These are phyloP conservation scores for Araneus ventricosus DNA, from an alignment of 1,140 invertebrate species.

Conservation along the genomic window DNA sequence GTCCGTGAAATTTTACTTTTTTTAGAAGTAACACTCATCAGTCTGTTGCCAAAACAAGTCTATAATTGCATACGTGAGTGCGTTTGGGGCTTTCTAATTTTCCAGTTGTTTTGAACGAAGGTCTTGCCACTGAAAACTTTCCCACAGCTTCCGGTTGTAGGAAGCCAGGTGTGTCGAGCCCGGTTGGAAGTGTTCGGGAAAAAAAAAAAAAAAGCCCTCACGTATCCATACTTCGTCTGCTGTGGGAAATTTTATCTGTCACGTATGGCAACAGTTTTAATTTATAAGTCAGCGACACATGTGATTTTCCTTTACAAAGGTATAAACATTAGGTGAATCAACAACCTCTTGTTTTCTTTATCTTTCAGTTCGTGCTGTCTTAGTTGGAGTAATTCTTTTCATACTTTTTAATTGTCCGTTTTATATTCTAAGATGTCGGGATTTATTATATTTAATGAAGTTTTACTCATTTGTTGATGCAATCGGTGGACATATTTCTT, in stretches of 20 bases:
- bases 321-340: not conserved
- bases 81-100: not conserved
- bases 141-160: constrained; percentile 35
- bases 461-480: too few species aligned
- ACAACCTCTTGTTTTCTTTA: not conserved
- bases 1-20: not conserved
- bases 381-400: too few species aligned
- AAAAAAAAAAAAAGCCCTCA: not conserved
- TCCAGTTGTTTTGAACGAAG: not conserved
- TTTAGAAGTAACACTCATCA: not conserved
- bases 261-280: not conserved
- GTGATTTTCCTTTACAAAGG: not conserved
- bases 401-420: too few species aligned
- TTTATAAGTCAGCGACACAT: not conserved
- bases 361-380: not conserved
- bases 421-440: too few species aligned
- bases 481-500: too few species aligned
- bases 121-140: not conserved
- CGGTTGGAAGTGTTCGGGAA: not conserved
- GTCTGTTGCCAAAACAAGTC: not conserved
- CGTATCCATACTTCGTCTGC: not conserved
- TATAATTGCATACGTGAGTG: not conserved
- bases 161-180: constrained; percentile 53
- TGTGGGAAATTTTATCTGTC: constrained; percentile 21
- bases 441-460: too few species aligned